These are phyloP conservation scores for Sarcophaga carnaria DNA, from an alignment of 2,888 invertebrate species.

Conservation along the genomic window DNA sequence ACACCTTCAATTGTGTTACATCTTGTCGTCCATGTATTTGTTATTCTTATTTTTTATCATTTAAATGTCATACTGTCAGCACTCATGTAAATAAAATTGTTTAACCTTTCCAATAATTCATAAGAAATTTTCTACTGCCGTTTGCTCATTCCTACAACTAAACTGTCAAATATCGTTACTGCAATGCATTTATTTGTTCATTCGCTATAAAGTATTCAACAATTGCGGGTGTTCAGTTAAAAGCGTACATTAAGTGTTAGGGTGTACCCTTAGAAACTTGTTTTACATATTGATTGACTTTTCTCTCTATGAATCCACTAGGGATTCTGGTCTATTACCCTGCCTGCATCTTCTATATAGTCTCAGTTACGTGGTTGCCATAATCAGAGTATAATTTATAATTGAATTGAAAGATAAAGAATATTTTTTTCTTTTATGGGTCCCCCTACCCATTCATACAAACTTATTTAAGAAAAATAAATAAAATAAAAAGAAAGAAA, in stretches of 20 bases:
- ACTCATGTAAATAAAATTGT: constrained; percentile 44
- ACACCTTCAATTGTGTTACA: constrained; percentile 17
- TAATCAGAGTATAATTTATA: too few relatives aligned
- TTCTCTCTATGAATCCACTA: too few relatives aligned
- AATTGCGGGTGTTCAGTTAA: constrained; percentile 27
- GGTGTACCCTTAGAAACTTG: not conserved
- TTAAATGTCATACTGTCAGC: constrained; percentile 55
- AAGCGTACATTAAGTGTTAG: not conserved
- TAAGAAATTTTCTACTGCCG: constrained; percentile 35
- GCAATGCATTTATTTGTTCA: not conserved
- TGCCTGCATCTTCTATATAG: too few relatives aligned
- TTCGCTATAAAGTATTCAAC: not conserved
- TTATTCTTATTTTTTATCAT: constrained; percentile 42
- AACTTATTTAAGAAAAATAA: too few relatives aligned
- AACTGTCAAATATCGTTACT: not conserved
- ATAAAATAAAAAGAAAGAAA: too few relatives aligned
- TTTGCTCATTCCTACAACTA: not conserved
- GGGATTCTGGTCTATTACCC: too few relatives aligned
- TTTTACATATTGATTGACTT: too few relatives aligned
- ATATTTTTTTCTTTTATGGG: too few relatives aligned
- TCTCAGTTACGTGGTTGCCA: too few relatives aligned
- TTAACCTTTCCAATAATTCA: constrained; percentile 57
- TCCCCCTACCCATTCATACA: too few relatives aligned
- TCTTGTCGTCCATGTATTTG: constrained; percentile 15
- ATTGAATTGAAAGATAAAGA: too few relatives aligned